Conservation (phyloP, 2,113 vertebrate species). For the Rhynchomys soricoides region DNA sequence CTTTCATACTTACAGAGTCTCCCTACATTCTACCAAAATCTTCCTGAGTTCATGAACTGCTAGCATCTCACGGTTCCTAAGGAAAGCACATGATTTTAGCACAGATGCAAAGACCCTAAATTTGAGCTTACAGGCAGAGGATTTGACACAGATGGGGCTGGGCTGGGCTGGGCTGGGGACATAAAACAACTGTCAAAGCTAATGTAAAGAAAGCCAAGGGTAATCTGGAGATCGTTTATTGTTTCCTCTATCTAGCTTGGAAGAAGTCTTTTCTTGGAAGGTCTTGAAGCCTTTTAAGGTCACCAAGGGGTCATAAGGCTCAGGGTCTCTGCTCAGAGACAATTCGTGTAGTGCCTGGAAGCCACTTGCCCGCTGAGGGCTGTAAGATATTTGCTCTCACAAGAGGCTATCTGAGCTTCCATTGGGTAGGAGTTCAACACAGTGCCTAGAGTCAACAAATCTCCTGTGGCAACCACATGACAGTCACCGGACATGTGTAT, state of each 20-base stretch:
- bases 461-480: background rate
- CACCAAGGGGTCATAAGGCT: background rate
- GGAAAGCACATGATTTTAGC: conserved; percentile 27
- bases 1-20: background rate
- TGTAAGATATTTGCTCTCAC: background rate
- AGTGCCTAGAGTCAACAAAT: background rate
- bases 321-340: background rate
- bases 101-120: conserved; percentile 10
- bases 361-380: no score
- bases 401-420: background rate
- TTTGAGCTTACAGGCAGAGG: conserved; percentile 46
- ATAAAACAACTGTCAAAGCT: conserved; percentile 55
- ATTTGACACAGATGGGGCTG: conserved; percentile 4
- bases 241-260: conserved; percentile 20
- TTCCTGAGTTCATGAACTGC: background rate
- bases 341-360: background rate
- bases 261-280: conserved; percentile 49
- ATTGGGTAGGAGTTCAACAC: background rate
- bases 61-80: background rate
- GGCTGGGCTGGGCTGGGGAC: no score
- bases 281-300: conserved; percentile 29
- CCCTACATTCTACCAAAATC: background rate
- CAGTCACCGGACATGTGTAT: background rate
- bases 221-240: conserved; percentile 40
- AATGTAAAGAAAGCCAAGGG: background rate